Base-by-base conservation (phyloP, 1,140 invertebrate genomes). In the Drosophila bocki region DNA sequence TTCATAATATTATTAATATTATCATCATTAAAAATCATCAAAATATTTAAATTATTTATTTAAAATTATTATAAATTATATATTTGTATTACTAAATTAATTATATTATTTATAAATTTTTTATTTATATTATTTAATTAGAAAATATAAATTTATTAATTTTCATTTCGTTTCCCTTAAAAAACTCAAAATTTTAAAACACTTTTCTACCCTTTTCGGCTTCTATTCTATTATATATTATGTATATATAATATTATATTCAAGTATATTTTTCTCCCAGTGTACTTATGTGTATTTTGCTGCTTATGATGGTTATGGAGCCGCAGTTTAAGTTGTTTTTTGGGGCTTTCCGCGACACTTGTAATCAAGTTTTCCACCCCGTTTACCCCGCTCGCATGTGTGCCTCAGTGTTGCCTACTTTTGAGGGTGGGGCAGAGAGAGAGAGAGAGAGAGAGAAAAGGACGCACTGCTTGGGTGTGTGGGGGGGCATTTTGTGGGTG, bases 271-370 rank as follows among this genome's bases (percentile, higher is more conserved):
- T 22, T 44, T 69, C 32, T 22, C 1, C 9, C 51, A 19, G 64
- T 71, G 68, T 15, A 33, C 6, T 9, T 15, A 44, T 68, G 60
- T 68, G 64, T 63, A 48, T 41, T 72, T 35, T 42, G 53, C 50
- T 72, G 51, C 51, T 72, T 72, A 60, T 74, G 54, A 60, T 74
- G 56, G 70, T 74, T 74, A 72, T 72, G 68, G 68, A 71, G 53
- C 54, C 69, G 44, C 69, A 59, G 67, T 56, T 72, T 42, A 54
- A 71, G 67, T 72, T 72, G 69, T 72, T 72, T 71, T 72, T 72
- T 71, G 54, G 70, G 70, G 70, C 54, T 74, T 72, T 72, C 68
- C 67, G 68, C 70, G 70, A 74, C 70, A 74, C 70, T 74, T 74
- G 70, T 74, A 74, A 72, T 74, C 70, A 72, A 74, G 70, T 74